Percentiles rank a stretch among this genome's conserved stretches.
Conservation (phyloP, 1,140 invertebrate genomes). For the Ephestia elutella region DNA sequence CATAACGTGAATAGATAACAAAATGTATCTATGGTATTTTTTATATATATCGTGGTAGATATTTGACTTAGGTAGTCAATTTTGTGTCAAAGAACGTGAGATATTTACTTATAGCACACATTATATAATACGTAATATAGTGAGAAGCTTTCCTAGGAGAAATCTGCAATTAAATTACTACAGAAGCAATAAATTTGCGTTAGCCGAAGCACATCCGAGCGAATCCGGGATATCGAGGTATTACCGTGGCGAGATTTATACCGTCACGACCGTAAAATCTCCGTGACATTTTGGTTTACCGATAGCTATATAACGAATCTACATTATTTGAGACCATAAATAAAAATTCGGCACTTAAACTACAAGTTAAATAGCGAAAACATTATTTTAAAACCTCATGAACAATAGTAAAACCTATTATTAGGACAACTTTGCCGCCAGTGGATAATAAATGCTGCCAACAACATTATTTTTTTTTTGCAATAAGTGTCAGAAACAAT, state of each 20-base stretch:
- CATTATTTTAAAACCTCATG: background rate
- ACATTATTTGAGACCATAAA: constrained; percentile 1
- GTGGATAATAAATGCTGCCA: background rate
- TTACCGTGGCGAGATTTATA: background rate
- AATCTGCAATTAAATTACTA: background rate
- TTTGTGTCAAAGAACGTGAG: too few species aligned
- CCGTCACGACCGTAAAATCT: background rate
- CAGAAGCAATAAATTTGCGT: constrained; percentile 1
- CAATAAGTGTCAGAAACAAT: background rate
- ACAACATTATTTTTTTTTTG: background rate
- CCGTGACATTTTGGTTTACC: constrained; percentile 5
- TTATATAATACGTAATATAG: too few species aligned
- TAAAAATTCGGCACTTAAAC: constrained; percentile 4
- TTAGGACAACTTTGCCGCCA: background rate
- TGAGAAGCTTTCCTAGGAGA: background rate
- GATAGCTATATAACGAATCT: background rate
- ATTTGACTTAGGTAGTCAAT: too few species aligned
- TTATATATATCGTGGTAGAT: too few species aligned
- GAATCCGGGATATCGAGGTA: background rate
- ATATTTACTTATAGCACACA: too few species aligned
- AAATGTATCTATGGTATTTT: too few species aligned
- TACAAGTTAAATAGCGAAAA: background rate
- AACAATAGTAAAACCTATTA: too few species aligned
- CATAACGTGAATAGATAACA: too few species aligned
- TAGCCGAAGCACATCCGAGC: background rate